These are phyloP conservation scores for Leuctra nigra DNA, from an alignment of 2,888 invertebrate species.

Conservation along the genomic window DNA sequence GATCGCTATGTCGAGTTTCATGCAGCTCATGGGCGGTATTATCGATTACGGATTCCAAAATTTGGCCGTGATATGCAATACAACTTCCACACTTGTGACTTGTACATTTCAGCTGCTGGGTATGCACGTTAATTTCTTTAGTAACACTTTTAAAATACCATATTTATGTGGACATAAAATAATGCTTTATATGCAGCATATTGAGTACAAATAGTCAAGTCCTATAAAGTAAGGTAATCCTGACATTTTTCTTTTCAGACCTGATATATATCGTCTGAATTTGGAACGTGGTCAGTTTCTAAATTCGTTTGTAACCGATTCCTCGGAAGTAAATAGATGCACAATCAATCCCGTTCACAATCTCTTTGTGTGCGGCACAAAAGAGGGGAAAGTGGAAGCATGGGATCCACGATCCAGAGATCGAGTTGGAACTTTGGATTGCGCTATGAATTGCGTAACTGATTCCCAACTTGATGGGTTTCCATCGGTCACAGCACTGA, in stretches of 20 bases:
- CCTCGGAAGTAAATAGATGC: constrained; percentile 73
- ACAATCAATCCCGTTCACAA: constrained; percentile 84
- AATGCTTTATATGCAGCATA: neutral
- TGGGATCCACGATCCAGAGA: constrained; percentile 88
- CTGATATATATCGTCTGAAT: constrained; percentile 89
- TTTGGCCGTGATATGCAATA: constrained; percentile 93
- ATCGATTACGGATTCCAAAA: constrained; percentile 84
- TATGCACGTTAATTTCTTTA: too few relatives aligned
- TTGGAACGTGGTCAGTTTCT: constrained; percentile 93
- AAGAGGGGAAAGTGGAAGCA: constrained; percentile 89
- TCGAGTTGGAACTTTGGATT: constrained; percentile 76
- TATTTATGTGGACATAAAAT: neutral
- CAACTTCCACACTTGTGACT: constrained; percentile 82
- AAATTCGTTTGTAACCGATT: constrained; percentile 70
- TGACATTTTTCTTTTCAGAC: constrained; percentile 43
- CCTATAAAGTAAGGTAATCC: neutral
- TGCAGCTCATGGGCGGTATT: constrained; percentile 86
- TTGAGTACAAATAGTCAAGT: neutral
- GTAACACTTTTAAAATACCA: neutral
- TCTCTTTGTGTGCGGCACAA: constrained; percentile 77
- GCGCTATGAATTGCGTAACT: constrained; percentile 59
- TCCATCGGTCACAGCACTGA: constrained; percentile 71
- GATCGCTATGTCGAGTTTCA: constrained; percentile 95
- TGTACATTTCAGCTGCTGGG: constrained; percentile 86
- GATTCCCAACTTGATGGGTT: constrained; percentile 45